A percentile compares a stretch with the other conserved stretches of the same genome.
Evolutionary conservation across 2,888 invertebrate genomes (phyloP).

Genomic region (Latrodectus hesperus): DNA sequence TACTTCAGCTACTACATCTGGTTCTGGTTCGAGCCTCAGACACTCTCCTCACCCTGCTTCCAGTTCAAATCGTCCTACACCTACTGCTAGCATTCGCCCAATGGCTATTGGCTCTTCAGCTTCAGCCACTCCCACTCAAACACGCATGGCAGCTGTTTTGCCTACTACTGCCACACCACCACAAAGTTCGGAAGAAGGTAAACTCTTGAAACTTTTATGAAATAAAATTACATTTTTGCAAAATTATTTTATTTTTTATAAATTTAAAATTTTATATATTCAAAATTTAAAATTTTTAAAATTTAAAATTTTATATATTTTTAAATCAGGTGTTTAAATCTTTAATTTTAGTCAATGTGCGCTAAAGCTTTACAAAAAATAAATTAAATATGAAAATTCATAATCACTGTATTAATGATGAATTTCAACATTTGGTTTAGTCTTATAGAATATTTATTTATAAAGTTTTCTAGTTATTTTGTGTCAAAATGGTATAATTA

Average conservation of each 20-base stretch:
- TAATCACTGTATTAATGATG: too few relatives aligned
- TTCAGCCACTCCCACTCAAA: conserved; percentile 69
- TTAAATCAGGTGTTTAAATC: too few relatives aligned
- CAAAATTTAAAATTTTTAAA: not conserved
- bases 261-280: not conserved
- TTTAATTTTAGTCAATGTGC: too few relatives aligned
- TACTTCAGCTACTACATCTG: conserved; percentile 80
- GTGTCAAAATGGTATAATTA: too few relatives aligned
- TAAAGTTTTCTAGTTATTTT: too few relatives aligned
- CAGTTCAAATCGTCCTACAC: conserved; percentile 83
- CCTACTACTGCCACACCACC: conserved; percentile 70
- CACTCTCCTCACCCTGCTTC: conserved; percentile 69
- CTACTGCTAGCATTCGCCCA: conserved; percentile 92
- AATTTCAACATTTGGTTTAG: too few relatives aligned
- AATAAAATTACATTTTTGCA: not conserved
- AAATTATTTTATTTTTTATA: not conserved
- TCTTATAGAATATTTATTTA: too few relatives aligned
- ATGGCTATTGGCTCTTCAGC: conserved; percentile 81
- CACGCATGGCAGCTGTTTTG: conserved; percentile 71
- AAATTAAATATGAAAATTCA: too few relatives aligned
- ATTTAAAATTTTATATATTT: not conserved
- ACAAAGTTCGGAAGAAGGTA: conserved; percentile 52
- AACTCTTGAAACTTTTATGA: not conserved
- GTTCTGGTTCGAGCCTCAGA: conserved; percentile 40
- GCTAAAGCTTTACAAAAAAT: too few relatives aligned